Evolutionary conservation across 1,140 invertebrate genomes (phyloP).

Genomic region (Penaeus indicus): DNA sequence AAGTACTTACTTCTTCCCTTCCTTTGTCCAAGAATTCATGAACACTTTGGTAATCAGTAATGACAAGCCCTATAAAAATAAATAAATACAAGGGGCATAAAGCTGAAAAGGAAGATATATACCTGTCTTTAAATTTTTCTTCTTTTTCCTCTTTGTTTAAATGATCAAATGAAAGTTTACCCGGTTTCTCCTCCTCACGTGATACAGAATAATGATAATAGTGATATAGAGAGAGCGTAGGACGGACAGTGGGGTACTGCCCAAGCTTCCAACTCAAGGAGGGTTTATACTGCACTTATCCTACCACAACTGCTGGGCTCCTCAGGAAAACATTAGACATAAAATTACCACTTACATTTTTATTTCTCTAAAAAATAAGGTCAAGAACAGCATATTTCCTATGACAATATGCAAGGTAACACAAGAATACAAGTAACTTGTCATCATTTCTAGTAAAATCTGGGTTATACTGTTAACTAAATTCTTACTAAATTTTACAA

Average conservation of each 20-base stretch:
- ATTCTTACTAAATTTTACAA: not conserved
- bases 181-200: conserved; percentile 55
- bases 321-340: conserved; percentile 51
- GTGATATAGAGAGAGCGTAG: conserved; percentile 64
- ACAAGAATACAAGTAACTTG: conserved; percentile 35
- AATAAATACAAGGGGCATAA: too few species aligned
- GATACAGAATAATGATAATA: conserved; percentile 59
- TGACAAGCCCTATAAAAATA: too few species aligned
- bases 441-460: conserved; percentile 32
- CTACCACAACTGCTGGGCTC: conserved; percentile 55
- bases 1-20: too few species aligned
- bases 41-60: too few species aligned
- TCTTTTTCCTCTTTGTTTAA: not conserved
- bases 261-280: conserved; percentile 62
- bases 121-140: not conserved
- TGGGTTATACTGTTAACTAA: conserved; percentile 21
- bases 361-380: conserved; percentile 24
- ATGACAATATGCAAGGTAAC: conserved; percentile 31
- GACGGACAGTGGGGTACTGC: conserved; percentile 61
- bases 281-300: conserved; percentile 61
- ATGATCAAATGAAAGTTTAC: conserved; percentile 35
- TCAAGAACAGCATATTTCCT: conserved; percentile 30
- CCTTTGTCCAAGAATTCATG: too few species aligned
- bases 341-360: conserved; percentile 47
- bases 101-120: too few species aligned